Conservation (phyloP, 2,797 vertebrate genomes). For the Kryptopterus vitreolus region DNA sequence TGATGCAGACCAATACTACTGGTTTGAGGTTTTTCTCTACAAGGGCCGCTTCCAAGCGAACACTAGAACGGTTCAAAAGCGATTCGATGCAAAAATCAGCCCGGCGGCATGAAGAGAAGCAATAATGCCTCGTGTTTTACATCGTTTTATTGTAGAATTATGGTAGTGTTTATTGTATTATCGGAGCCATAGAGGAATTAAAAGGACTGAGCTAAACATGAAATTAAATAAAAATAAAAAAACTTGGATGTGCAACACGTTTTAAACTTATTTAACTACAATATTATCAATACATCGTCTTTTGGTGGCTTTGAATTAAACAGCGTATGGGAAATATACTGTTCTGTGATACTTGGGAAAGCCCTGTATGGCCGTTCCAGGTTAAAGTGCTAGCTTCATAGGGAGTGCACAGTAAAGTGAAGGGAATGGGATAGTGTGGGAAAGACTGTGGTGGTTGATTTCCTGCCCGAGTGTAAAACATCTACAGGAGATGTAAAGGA, state of each 20-base stretch:
- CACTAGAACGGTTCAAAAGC: neutral
- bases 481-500: constrained; percentile 16
- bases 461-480: constrained; percentile 53
- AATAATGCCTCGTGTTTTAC: neutral
- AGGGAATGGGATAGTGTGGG: constrained; percentile 28
- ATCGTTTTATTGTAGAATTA: neutral
- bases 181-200: too few species aligned
- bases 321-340: neutral
- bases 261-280: neutral
- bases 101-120: neutral
- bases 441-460: constrained; percentile 52
- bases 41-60: neutral
- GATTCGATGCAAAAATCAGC: neutral
- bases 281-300: neutral
- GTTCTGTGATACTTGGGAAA: neutral
- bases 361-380: constrained; percentile 8
- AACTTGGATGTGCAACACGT: neutral
- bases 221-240: neutral
- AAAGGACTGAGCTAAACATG: neutral
- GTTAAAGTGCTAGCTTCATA: constrained; percentile 46
- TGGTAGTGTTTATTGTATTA: too few species aligned
- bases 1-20: neutral
- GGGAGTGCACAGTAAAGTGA: constrained; percentile 46
- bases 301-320: neutral
- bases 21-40: neutral